Evolutionary conservation across 2,113 vertebrate species (phyloP), one percentile per base, ranked within the genome.

Genomic region (Amphiprion percula): DNA sequence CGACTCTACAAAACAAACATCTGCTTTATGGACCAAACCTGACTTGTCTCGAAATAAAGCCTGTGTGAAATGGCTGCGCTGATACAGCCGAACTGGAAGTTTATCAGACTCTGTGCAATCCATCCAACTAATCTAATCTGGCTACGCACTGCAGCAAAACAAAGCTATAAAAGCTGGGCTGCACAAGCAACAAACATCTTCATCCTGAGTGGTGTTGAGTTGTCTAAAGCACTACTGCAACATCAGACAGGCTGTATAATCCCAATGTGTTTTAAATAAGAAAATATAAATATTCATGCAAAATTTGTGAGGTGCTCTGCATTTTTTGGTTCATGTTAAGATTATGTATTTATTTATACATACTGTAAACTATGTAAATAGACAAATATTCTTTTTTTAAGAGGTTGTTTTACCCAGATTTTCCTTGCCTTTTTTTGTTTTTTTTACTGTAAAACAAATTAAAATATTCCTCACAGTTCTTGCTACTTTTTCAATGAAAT

Each of bases 271-370:
- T 82, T 77, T 83, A 62, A 33, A 74, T 47, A 69, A 78, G 62
- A 66, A 87, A 88, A 83, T 5, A 30, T 66, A 92, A 85, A 83
- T 76, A 82, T 68, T 54, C 49, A 74, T 30, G 33, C 70, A 77
- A 87, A 73, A 8, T 79, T 61, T 83, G 24, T 71, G 74, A 87
- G 58, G 70, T 24, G 56, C 80, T 80, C 75, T 84, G 74, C 79
- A 21, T 90, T 92, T 73, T 81, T 87, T 90, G 37, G 61, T 67
- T 79, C 21, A 64, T 87, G 39, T 68, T 83, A 26, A 55, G 72
- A 10, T 56, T 61, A 2, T 59, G 54, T 92, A 93, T 92, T 92
- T 94, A 92, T 94, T 91, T 94, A 85, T 92, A 92, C 70, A 90
- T 90, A 77, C 16, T 87, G 85, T 86, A 72, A 65, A 65, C 3